These are phyloP conservation scores for Nymphalis c-album DNA, from an alignment of 2,888 invertebrate genomes.

Conservation along the genomic window DNA sequence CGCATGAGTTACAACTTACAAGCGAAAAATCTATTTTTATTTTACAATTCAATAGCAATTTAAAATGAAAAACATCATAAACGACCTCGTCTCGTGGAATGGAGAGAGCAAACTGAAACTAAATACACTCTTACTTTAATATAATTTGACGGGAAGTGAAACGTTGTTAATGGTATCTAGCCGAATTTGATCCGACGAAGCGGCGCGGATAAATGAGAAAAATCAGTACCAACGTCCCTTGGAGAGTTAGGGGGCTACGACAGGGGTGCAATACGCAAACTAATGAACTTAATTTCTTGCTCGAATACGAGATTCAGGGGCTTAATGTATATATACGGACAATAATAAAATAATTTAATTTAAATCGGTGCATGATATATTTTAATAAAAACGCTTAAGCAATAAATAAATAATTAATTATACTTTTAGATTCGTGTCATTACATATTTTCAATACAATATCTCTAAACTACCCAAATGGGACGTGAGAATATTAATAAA, in stretches of 20 bases:
- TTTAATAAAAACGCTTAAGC: not conserved
- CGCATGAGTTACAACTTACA: not conserved
- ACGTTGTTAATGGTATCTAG: conserved; percentile 39
- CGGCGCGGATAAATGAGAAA: conserved; percentile 41
- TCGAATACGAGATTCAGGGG: conserved; percentile 30
- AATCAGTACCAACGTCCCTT: conserved; percentile 38
- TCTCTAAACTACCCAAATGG: not conserved
- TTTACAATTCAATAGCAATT: not conserved
- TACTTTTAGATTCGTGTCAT: not conserved
- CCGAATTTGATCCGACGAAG: conserved; percentile 38
- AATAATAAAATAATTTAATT: conserved; percentile 8
- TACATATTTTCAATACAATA: not conserved
- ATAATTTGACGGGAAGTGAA: conserved; percentile 35
- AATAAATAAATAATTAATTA: not conserved
- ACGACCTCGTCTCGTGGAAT: not conserved
- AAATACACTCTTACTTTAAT: conserved; percentile 30
- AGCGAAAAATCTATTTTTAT: not conserved
- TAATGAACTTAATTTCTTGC: conserved; percentile 39
- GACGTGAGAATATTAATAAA: not conserved
- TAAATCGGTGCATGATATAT: not conserved
- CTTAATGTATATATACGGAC: conserved; percentile 3
- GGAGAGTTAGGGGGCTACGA: conserved; percentile 27
- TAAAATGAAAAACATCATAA: conserved; percentile 2
- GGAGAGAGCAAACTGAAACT: conserved; percentile 9
- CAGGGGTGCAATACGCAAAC: conserved; percentile 36